Evolutionary conservation across 1,140 invertebrate genomes (phyloP).

Genomic region (Pogonus chalceus): DNA sequence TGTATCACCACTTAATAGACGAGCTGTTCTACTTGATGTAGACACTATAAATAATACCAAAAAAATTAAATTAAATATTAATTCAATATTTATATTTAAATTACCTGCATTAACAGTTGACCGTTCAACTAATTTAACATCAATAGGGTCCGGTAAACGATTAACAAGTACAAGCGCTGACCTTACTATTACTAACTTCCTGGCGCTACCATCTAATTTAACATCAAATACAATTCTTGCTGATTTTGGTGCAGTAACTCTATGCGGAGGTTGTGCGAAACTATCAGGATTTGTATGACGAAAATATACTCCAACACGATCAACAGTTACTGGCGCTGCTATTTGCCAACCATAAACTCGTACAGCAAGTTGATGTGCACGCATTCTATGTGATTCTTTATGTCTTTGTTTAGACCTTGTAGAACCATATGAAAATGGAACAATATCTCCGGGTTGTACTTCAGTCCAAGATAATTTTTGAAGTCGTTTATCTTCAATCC

Average conservation of each 20-base stretch:
- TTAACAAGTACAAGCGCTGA: slow-evolving; percentile 81
- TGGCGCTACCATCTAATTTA: slow-evolving; percentile 80
- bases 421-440: slow-evolving; percentile 74
- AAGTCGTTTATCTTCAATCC: slow-evolving; percentile 38
- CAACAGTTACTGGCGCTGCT: slow-evolving; percentile 81
- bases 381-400: slow-evolving; percentile 67
- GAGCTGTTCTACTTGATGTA: slow-evolving; percentile 23
- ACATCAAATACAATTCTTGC: slow-evolving; percentile 80
- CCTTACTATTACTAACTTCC: slow-evolving; percentile 90
- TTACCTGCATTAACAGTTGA: slow-evolving; percentile 20
- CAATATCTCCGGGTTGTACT: slow-evolving; percentile 57
- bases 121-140: slow-evolving; percentile 55
- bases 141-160: slow-evolving; percentile 57
- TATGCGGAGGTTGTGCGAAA: slow-evolving; percentile 14
- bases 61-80: neutral
- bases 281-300: slow-evolving; percentile 54
- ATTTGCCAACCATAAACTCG: slow-evolving; percentile 83
- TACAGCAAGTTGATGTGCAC: slow-evolving; percentile 78
- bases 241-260: too few species aligned
- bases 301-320: slow-evolving; percentile 91
- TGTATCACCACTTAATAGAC: slow-evolving; percentile 29
- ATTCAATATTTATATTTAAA: neutral
- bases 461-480: slow-evolving; percentile 60
- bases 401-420: slow-evolving; percentile 63
- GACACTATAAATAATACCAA: slow-evolving; percentile 12